These are phyloP conservation scores for Ormyrus thymus DNA, from an alignment of 2,888 invertebrate species.

Conservation along the genomic window DNA sequence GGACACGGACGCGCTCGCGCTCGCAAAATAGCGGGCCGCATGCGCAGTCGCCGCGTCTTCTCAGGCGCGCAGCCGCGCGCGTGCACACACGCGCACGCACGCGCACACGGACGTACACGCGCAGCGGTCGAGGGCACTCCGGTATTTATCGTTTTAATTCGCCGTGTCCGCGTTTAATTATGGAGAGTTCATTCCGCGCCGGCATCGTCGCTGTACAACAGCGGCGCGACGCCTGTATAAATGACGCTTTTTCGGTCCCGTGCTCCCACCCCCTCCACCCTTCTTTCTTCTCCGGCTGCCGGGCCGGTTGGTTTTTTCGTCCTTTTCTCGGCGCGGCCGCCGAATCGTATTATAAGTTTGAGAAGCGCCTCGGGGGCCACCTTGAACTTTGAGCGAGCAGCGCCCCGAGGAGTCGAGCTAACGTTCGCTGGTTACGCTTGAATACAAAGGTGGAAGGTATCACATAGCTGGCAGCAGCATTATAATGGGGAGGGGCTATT, in stretches of 20 bases:
- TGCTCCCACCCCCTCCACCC: background rate
- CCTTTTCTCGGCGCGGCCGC: background rate
- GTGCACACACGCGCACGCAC: background rate
- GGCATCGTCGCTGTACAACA: constrained; percentile 38
- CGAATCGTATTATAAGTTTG: constrained; percentile 34
- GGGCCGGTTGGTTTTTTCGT: background rate
- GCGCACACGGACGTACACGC: too few relatives aligned
- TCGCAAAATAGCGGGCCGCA: constrained; percentile 16
- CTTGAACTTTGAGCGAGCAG: constrained; percentile 33
- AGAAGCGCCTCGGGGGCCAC: constrained; percentile 22
- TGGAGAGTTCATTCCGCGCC: constrained; percentile 69
- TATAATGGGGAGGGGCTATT: too few relatives aligned
- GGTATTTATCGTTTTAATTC: constrained; percentile 69
- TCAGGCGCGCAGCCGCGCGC: background rate
- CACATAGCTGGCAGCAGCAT: too few relatives aligned
- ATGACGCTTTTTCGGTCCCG: constrained; percentile 20
- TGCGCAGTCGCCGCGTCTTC: constrained; percentile 9
- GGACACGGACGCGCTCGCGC: constrained; percentile 35
- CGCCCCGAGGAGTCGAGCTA: background rate
- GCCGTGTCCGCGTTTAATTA: constrained; percentile 71
- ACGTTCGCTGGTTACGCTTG: too few relatives aligned
- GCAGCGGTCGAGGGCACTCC: background rate
- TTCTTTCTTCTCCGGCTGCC: background rate
- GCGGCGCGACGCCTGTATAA: constrained; percentile 16
- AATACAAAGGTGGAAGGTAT: too few relatives aligned